These are phyloP conservation scores for Suncus etruscus DNA, from an alignment of 2,113 vertebrate genomes.

Conservation along the genomic window DNA sequence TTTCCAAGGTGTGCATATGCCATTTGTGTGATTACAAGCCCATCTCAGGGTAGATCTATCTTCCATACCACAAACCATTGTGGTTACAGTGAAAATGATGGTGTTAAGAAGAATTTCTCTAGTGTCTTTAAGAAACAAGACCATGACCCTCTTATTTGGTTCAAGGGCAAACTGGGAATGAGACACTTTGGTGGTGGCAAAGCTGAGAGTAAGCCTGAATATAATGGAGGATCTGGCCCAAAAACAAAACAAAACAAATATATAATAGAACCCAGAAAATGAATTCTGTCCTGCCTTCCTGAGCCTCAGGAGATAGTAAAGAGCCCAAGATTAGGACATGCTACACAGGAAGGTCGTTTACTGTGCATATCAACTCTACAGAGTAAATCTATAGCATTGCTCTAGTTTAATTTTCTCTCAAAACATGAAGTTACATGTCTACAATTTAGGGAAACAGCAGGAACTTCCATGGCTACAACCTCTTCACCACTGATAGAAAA, in stretches of 20 bases:
- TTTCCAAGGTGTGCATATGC: neutral
- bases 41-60: neutral
- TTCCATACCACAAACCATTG: slow-evolving; percentile 16
- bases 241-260: no score
- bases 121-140: slow-evolving; percentile 45
- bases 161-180: neutral
- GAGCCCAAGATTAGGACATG: neutral
- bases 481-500: neutral
- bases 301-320: neutral
- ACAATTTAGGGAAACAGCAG: neutral
- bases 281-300: neutral
- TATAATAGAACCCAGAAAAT: neutral
- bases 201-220: no score
- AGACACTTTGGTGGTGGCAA: neutral
- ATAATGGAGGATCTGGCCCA: no score
- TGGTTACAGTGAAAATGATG: neutral
- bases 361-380: neutral
- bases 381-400: neutral
- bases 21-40: neutral
- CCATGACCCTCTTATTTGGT: neutral
- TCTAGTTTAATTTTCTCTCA: neutral
- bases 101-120: slow-evolving; percentile 4
- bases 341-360: no score
- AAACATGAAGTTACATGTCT: slow-evolving; percentile 1
- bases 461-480: neutral